Evolutionary conservation across 1,140 invertebrate species (phyloP).

Genomic region (Hylaeus volcanicus): DNA sequence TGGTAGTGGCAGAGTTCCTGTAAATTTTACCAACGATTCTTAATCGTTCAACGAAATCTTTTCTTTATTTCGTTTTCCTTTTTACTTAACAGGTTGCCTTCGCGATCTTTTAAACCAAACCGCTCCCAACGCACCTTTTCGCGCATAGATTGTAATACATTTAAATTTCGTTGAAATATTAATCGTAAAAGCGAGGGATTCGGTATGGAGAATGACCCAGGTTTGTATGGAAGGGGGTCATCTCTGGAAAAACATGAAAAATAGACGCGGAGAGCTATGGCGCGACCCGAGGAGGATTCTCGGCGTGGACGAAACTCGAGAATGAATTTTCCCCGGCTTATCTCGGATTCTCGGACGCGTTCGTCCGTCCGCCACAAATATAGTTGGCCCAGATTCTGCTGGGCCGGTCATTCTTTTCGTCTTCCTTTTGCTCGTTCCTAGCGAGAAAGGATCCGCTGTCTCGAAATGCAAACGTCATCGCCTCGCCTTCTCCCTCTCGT

Average conservation of each 20-base stretch:
- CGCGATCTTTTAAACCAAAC: no score
- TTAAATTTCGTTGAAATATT: no score
- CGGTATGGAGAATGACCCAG: no score
- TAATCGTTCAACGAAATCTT: background rate
- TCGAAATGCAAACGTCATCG: background rate
- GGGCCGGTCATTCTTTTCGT: conserved; percentile 38
- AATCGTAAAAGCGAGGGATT: no score
- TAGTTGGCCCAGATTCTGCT: conserved; percentile 63
- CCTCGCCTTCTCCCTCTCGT: no score
- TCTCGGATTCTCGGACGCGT: conserved; percentile 40
- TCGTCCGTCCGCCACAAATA: conserved; percentile 52
- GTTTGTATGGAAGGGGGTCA: no score
- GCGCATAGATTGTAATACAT: no score
- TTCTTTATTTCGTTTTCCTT: background rate
- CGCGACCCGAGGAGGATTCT: background rate
- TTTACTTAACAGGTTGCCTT: no score
- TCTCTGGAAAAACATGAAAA: background rate
- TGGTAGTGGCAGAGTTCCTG: conserved; percentile 93
- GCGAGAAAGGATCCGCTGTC: background rate
- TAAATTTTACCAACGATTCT: conserved; percentile 60
- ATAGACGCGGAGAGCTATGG: background rate
- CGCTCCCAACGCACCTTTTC: no score
- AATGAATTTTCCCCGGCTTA: conserved; percentile 34
- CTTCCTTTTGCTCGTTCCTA: conserved; percentile 1
- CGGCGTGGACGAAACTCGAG: background rate